These are phyloP conservation scores for Oreochromis spilurus DNA, from an alignment of 2,113 vertebrate species.

Conservation along the genomic window DNA sequence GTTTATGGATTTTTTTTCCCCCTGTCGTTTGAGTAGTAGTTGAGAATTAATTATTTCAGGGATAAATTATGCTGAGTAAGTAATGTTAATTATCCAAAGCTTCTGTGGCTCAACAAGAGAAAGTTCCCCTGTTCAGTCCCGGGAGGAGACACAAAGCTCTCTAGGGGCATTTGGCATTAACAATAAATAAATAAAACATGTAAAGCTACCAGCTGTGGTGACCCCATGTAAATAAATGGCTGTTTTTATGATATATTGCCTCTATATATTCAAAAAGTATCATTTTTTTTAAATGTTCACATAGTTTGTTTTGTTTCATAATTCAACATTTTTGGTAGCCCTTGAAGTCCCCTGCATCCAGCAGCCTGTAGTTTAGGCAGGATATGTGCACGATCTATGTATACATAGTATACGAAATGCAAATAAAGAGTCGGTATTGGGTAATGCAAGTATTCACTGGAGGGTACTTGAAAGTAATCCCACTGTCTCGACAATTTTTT, in stretches of 20 bases:
- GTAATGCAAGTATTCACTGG: background rate
- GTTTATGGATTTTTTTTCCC: background rate
- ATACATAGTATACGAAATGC: background rate
- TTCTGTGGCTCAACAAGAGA: background rate
- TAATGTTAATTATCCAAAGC: background rate
- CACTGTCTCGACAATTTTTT: background rate
- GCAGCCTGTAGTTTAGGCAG: background rate
- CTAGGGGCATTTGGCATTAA: background rate
- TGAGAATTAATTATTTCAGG: background rate
- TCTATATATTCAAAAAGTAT: background rate
- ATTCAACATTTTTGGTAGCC: background rate
- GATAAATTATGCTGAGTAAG: background rate
- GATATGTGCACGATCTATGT: background rate
- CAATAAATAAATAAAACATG: background rate
- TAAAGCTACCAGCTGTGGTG: background rate
- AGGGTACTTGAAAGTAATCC: background rate
- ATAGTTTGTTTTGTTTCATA: background rate
- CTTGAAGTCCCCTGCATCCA: background rate
- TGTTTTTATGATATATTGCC: background rate
- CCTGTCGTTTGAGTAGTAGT: background rate
- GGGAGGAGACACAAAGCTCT: background rate
- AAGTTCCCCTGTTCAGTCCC: background rate
- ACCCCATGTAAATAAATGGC: background rate
- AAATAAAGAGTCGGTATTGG: background rate
- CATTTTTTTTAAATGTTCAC: fast-evolving